A percentile compares a stretch with the other conserved stretches of the same genome.
phyloP scores from a whole-genome alignment of 2,797 vertebrate genomes.

The Enteromius thamalakanensis region DNA sequence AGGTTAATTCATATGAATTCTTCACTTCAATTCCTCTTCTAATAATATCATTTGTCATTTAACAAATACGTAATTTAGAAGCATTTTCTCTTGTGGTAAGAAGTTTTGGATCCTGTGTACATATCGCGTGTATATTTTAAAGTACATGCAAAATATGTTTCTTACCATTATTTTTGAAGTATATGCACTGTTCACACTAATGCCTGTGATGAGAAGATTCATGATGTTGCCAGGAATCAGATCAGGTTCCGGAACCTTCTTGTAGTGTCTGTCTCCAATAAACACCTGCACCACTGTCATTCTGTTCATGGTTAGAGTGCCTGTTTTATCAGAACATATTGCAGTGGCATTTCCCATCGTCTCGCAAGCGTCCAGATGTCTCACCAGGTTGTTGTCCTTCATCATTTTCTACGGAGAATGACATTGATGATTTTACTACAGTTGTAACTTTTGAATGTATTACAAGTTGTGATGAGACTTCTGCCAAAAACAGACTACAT shows the following conservation, averaged over 20 bases:
- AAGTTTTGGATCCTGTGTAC: not conserved
- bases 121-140: not conserved
- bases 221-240: conserved; percentile 82
- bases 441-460: not conserved
- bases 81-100: not conserved
- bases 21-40: not conserved
- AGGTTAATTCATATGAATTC: not conserved
- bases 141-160: not conserved
- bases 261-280: conserved; percentile 83
- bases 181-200: conserved; percentile 95
- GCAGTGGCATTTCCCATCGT: conserved; percentile 98
- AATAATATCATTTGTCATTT: not conserved
- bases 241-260: conserved; percentile 87
- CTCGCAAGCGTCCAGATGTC: conserved; percentile 96
- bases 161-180: conserved; percentile 96
- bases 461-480: not conserved
- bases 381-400: conserved; percentile 97
- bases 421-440: conserved; percentile 13
- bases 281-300: conserved; percentile 94
- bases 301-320: conserved; percentile 95
- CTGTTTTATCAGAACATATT: conserved; percentile 98
- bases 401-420: conserved; percentile 92
- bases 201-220: conserved; percentile 86
- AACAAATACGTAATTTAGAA: no score
- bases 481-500: conserved; percentile 51